Evolutionary conservation across 2,797 vertebrate species (phyloP), one percentile per base, ranked within the genome.

Genomic region (Macropus fuliginosus): DNA sequence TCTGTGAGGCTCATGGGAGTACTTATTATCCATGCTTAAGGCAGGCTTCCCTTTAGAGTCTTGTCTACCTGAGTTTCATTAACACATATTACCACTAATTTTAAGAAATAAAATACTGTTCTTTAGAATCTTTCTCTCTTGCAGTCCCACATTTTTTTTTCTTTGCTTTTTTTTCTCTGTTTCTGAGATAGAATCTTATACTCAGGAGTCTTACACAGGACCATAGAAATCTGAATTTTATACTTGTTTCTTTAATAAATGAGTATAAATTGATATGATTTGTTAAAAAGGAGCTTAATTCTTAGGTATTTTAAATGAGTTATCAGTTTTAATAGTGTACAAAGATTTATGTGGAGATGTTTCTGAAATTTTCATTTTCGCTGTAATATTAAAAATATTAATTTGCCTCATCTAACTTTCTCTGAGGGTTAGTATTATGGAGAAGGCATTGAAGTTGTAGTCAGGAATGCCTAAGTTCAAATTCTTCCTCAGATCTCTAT

Each of bases 1-100:
- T 94, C 91, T 50, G 92, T 6, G 95, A 97, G 97, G 62, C 94
- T 90, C 90, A 0, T 1, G 52, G 96, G 91, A 96, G 93, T 74
- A 81, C 40, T 54, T 93, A 57, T 96, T 95, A 96, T 95, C 94
- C 62, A 27, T 2, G 0, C 18, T 0, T 52, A 91, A 95, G 94
- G 94, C n/a, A 90, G 81, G 92, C 0, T 92, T 81, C 91, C 92
- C 40, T 5, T 81, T 57, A 87, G 9, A 90, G 40, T 81, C 92
- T 54, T 52, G 91, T 81, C 95, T 96, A 97, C 96, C 97, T 97
- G 97, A 96, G 90, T 95, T 97, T 97, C 96, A 96, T 98, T 98
- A 97, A 57, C 54, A 24, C 91, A 18, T 46, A 34, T 89, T 34
- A n/a, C 95, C 94, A 92, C 94, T 92, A 81, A 57, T 92, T 94